Percentiles rank a stretch among this genome's conserved stretches.
phyloP scores from a whole-genome alignment of 2,113 vertebrate species.

The Pagrus major region DNA sequence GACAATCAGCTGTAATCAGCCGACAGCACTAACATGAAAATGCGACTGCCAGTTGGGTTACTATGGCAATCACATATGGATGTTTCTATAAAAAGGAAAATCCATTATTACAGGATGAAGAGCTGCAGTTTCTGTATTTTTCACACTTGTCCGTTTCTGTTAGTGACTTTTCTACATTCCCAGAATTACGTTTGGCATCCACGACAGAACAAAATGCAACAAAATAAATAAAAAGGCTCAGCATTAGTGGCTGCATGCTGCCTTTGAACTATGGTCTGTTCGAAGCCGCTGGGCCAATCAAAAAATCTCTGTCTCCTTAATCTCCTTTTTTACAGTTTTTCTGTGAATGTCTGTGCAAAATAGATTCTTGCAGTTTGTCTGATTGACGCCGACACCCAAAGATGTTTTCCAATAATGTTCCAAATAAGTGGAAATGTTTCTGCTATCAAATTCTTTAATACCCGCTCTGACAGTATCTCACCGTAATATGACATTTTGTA shows the following conservation, averaged over 20 bases:
- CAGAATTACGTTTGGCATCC: neutral
- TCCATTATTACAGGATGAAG: slow-evolving; percentile 1
- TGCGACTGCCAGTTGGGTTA: slow-evolving; percentile 21
- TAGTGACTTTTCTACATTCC: neutral
- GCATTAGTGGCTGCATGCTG: neutral
- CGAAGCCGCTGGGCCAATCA: neutral
- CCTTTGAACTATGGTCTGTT: neutral
- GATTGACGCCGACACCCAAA: neutral
- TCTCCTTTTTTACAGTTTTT: neutral
- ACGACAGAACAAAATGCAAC: neutral
- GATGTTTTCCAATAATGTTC: slow-evolving; percentile 21
- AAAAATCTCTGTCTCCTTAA: neutral
- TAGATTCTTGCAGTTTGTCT: slow-evolving; percentile 16
- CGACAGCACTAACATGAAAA: neutral
- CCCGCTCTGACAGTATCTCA: slow-evolving; percentile 24
- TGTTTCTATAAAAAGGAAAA: slow-evolving; percentile 5
- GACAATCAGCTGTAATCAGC: slow-evolving; percentile 36
- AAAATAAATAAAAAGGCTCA: neutral
- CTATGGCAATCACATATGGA: slow-evolving; percentile 22
- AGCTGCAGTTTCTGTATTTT: slow-evolving; percentile 9
- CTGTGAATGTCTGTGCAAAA: slow-evolving; percentile 3
- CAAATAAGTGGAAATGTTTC: slow-evolving; percentile 19
- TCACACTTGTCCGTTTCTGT: neutral
- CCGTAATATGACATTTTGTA: slow-evolving; percentile 20
- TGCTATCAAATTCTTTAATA: slow-evolving; percentile 14